Evolutionary conservation across 2,113 vertebrate species (phyloP), one percentile per base, ranked within the genome.

Genomic region (Artemisiospiza belli): DNA sequence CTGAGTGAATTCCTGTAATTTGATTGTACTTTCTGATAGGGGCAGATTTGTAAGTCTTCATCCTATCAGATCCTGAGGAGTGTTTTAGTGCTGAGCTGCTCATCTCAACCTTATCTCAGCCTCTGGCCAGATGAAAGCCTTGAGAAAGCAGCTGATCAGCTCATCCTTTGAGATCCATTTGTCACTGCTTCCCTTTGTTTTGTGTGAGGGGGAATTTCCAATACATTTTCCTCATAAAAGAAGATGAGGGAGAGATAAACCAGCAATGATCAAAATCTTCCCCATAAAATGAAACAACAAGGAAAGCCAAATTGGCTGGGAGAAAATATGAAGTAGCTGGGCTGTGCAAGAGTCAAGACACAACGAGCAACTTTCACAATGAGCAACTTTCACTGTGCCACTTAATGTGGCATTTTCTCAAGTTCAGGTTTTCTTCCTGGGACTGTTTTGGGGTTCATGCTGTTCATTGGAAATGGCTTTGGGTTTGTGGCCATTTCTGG

Each of bases 1-100:
- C 64, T 86, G 85, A 92, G 46, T 44, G 64, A 88, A 68, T 93
- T 96, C 94, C 67, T 96, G 87, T 96, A 88, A 95, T 92, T 90
- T 86, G 90, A 95, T 88, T 91, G 31, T 88, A 44, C 68, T 81
- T 87, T 94, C 75, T 88, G 92, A 95, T 95, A 94, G 59, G 28
- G 41, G 10, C 59, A 88, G 68, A 68, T 93, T 66, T 74, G 57
- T 44, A 27, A 68, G 35, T 79, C 63, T 77, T 78, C 82, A 37
- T 86, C 59, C 74, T 96, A 57, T 95, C 12, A 2, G 41, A 66
- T 76, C 43, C 46, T 13, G 57, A n/a, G 19, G 11, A 52, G 54
- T 33, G 31, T 77, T 83, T 91, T 76, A 70, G 39, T 90, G 72
- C 43, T 72, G 85, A 47, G 35, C 73, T 86, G 41, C 68, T 94